Base-by-base conservation (phyloP, 2,888 invertebrate genomes). In the Drepana falcataria region DNA sequence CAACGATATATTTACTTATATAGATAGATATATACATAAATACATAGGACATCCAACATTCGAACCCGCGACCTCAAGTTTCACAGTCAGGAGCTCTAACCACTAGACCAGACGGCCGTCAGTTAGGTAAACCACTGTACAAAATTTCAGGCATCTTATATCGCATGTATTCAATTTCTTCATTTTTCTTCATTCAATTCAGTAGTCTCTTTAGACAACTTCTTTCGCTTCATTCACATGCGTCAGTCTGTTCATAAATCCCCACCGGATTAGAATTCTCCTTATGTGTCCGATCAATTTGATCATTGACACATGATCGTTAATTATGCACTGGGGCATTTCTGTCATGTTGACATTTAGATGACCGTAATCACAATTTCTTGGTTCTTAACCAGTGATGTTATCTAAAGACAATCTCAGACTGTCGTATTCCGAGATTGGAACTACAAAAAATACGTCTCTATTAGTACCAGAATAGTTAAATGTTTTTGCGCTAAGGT, bases 341-440 rank as follows among this genome's bases (percentile, higher is more conserved):
- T 40, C 51, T 35, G 40, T 51, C 49, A 49, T 4, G 37, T 9
- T 44, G 44, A 7, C 9, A 9, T 44, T 9, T 2, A 44, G 34
- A 51, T 33, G 34, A 34, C n/a, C 51, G 44, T 51, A 51, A 51
- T 51, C 34, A 41, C 40, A 33, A 40, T 41, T 51, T 51, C 51
- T 41, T 21, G 37, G 49, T 21, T 37, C 40, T 7, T 51, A 33
- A 41, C 3, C 51, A 41, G 7, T 51, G 49, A 21, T 35, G 40
- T 40, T 51, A 51, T 51, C 51, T 40, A 41, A 9, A 51, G 51
- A 21, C 40, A 40, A 51, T 51, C 51, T 51, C 33, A 40, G 34
- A 2, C 51, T 41, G 51, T 51, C 51, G 34, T 5, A 40, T 51
- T 51, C 40, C 40, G 40, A 40, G 34, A 7, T 3, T 3, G 7